Evolutionary conservation across 2,888 invertebrate species (phyloP).

Genomic region (Drosophila kambysellisi): DNA sequence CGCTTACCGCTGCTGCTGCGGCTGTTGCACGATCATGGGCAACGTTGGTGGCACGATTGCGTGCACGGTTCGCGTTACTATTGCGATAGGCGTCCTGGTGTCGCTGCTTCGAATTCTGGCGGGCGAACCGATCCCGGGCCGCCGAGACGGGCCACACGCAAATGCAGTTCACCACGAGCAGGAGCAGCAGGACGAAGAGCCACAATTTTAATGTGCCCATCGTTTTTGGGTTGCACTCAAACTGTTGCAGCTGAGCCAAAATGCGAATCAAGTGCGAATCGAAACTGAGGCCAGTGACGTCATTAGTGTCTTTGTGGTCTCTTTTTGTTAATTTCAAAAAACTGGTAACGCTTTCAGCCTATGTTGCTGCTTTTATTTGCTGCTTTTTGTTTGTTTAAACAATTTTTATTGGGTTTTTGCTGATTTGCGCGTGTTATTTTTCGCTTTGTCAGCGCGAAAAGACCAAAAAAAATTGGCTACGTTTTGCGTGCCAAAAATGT

Average conservation of each 20-base stretch:
- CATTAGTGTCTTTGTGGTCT: constrained; percentile 50
- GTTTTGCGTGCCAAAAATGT: constrained; percentile 60
- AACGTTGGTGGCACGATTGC: constrained; percentile 37
- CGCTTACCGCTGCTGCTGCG: constrained; percentile 23
- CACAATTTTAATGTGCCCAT: constrained; percentile 74
- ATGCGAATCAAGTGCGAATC: constrained; percentile 27
- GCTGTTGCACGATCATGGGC: constrained; percentile 78
- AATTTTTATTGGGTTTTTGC: constrained; percentile 27
- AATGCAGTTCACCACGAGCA: constrained; percentile 76
- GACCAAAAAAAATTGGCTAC: constrained; percentile 44
- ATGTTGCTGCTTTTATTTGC: not conserved
- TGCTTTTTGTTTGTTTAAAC: constrained; percentile 10
- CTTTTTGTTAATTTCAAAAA: constrained; percentile 5
- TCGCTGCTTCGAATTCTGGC: constrained; percentile 71
- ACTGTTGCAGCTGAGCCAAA: constrained; percentile 5
- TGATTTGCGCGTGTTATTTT: constrained; percentile 50
- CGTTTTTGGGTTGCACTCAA: constrained; percentile 32
- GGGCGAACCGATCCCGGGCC: constrained; percentile 73
- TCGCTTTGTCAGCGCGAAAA: constrained; percentile 58
- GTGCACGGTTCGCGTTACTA: constrained; percentile 50
- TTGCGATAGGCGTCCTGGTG: constrained; percentile 59
- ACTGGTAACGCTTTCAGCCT: constrained; percentile 6
- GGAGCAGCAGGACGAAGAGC: constrained; percentile 70
- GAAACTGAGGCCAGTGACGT: constrained; percentile 58
- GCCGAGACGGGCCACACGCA: constrained; percentile 70